Conservation (phyloP, 2,797 vertebrate species). For the Australoheros facetus region DNA sequence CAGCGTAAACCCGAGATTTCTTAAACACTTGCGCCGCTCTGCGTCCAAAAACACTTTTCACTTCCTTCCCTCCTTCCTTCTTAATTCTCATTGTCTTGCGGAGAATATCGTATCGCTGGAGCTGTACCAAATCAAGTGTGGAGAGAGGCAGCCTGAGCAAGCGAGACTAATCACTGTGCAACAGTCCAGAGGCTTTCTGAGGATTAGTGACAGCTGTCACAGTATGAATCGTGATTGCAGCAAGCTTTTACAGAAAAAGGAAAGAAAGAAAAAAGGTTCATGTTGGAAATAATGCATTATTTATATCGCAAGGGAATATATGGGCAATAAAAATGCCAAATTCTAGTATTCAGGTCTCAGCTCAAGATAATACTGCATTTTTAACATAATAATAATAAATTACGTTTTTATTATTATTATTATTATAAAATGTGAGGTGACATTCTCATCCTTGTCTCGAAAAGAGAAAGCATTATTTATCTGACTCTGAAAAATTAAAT, state of each 20-base stretch:
- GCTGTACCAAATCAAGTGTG: conserved; percentile 9
- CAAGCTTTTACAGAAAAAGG: neutral
- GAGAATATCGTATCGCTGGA: neutral
- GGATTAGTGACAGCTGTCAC: conserved; percentile 51
- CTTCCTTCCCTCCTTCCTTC: neutral
- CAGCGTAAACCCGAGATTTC: neutral
- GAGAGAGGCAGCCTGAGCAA: neutral
- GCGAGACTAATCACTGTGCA: conserved; percentile 37
- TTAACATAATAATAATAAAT: neutral
- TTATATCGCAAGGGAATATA: neutral
- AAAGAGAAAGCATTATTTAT: neutral
- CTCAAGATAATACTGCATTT: neutral
- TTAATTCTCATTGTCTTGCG: neutral
- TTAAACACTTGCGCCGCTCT: conserved; percentile 42
- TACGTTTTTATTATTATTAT: neutral
- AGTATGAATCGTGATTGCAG: neutral
- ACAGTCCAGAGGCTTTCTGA: conserved; percentile 17
- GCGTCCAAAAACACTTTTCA: conserved; percentile 11
- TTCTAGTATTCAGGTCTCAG: accelerated
- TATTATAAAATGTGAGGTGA: neutral
- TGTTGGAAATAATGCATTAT: neutral
- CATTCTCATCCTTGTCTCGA: neutral
- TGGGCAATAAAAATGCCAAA: accelerated
- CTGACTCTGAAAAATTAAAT: neutral
- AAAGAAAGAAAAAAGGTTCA: neutral